Evolutionary conservation across 2,888 invertebrate species (phyloP).

Genomic region (Mayetiola destructor): DNA sequence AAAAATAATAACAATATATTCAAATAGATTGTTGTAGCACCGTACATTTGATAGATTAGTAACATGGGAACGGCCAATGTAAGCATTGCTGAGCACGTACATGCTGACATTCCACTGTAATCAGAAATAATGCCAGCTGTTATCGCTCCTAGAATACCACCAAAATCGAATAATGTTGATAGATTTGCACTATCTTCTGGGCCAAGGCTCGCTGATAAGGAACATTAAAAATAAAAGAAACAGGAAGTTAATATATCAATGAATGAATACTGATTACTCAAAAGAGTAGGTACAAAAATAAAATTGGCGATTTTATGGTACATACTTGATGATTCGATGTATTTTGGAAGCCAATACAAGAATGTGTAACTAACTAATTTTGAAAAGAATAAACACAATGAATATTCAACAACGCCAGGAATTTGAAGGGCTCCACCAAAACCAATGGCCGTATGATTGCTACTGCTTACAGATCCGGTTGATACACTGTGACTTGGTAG

Average conservation of each 20-base stretch:
- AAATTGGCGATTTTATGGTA: slow-evolving; percentile 21
- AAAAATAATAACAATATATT: slow-evolving; percentile 55
- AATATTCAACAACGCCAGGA: slow-evolving; percentile 88
- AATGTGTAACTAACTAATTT: slow-evolving; percentile 96
- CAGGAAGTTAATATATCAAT: background rate
- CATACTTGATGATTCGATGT: slow-evolving; percentile 75
- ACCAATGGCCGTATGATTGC: slow-evolving; percentile 44
- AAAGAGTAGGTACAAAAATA: background rate
- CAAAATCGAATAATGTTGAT: slow-evolving; percentile 73
- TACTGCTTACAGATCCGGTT: background rate
- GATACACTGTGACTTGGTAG: background rate
- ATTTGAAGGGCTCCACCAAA: slow-evolving; percentile 65
- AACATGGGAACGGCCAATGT: slow-evolving; percentile 66
- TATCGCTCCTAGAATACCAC: slow-evolving; percentile 82
- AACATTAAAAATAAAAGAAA: slow-evolving; percentile 20
- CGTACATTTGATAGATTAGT: slow-evolving; percentile 61
- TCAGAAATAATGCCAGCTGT: slow-evolving; percentile 49
- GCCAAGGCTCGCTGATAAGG: slow-evolving; percentile 52
- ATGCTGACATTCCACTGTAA: slow-evolving; percentile 65
- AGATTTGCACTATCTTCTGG: slow-evolving; percentile 58
- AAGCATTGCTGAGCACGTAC: slow-evolving; percentile 75
- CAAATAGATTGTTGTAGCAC: slow-evolving; percentile 42
- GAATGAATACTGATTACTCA: background rate
- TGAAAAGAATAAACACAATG: slow-evolving; percentile 84
- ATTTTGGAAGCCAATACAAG: slow-evolving; percentile 88